Base-by-base conservation (phyloP, 2,113 vertebrate species). In the Bothrops jararaca region DNA sequence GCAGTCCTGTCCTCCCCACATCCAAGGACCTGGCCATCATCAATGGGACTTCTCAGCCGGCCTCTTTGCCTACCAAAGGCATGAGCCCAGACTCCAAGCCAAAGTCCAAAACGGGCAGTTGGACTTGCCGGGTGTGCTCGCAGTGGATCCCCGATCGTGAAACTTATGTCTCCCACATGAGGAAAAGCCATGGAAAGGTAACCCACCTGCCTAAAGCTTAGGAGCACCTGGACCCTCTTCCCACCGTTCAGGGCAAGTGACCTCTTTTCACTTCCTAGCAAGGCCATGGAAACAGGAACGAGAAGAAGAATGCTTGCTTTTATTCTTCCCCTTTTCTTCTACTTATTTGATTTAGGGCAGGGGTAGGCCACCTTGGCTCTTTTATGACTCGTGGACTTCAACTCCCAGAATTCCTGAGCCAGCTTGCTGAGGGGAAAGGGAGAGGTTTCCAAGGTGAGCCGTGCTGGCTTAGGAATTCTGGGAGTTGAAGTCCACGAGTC, bases 51-150 rank as follows among this genome's bases (percentile, higher is more conserved):
- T 93, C 94, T 64, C 54, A 95, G 89, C 34, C 74, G 1, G 85
- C 95, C 39, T 0, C 95, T 92, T 89, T 95, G 69, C 91, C 0
- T 2, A 96, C 94, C 96, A 97, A 95, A 94, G 95, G 98, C n/a
- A 52, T 93, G 39, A 97, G 97, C 93, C 93, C 96, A 0, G 97
- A 98, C 42, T 91, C 97, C 88, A 97, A 97, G 89, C 91, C 98
- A 57, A 97, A 96, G 13, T 92, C 97, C 94, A 98, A 98, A 95
- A 98, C 96, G 89, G 94, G 96, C 1, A 98, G 98, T 89, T 99
- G 99, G 99, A 99, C 98, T 9, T 99, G 99, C 95, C 98, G 97
- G 85, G 98, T 99, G 42, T 99, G 99, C 97, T 98, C 98, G 4
- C 98, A 99, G 95, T 98, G 98, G 98, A 96, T 99, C n/a, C 97